Conservation (phyloP, 2,797 vertebrate genomes). For the Phaenicophaeus curvirostris region DNA sequence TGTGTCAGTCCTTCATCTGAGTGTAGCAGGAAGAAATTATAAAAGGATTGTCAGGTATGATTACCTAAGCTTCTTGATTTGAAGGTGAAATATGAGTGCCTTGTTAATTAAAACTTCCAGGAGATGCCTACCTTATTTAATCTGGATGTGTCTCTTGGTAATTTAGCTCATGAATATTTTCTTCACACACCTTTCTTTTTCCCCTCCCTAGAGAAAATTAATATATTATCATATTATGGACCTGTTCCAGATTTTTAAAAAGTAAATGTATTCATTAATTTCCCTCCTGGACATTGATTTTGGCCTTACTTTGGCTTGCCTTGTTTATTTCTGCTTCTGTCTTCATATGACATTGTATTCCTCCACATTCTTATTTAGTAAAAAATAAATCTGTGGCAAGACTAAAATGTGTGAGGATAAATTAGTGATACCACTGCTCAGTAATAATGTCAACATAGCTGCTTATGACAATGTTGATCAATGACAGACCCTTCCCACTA, state of each 20-base stretch:
- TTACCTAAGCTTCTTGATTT: not conserved
- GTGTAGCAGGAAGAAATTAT: not conserved
- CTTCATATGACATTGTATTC: not conserved
- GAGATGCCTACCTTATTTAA: not conserved
- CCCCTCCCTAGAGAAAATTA: not conserved
- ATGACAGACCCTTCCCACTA: not conserved
- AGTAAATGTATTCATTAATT: not conserved
- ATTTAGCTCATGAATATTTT: conserved; percentile 2
- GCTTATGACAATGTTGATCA: not conserved
- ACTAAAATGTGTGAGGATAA: not conserved
- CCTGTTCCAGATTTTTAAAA: not conserved
- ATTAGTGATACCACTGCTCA: not conserved
- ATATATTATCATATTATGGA: not conserved
- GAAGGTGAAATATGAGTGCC: not conserved
- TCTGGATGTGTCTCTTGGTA: not conserved
- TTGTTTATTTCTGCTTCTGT: not conserved
- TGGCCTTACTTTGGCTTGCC: not conserved
- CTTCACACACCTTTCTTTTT: not conserved
- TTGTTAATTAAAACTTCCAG: not conserved
- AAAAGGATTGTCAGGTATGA: not conserved
- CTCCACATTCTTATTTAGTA: not conserved
- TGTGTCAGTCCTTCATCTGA: not conserved
- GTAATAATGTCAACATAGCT: not conserved
- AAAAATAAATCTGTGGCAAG: not conserved
- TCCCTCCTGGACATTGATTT: not conserved